Conservation (phyloP, 64 coral and sea anemone species). For the Pachyseris speciosa region DNA sequence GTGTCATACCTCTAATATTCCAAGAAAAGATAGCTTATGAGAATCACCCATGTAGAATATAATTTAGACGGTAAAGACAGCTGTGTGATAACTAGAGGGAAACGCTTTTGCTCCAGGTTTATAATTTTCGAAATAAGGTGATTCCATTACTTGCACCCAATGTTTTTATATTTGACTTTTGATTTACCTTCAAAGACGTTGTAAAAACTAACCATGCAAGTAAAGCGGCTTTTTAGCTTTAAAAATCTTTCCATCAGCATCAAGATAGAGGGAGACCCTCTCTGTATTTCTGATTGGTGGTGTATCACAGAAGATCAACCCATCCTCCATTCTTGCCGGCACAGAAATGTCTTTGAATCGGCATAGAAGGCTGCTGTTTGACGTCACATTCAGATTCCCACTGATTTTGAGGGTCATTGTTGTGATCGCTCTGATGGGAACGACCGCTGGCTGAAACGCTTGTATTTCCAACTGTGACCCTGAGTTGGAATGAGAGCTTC, state of each 20-base stretch:
- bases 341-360: slow-evolving; percentile 57
- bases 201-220: slow-evolving; percentile 66
- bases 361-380: slow-evolving; percentile 28
- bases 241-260: slow-evolving; percentile 66
- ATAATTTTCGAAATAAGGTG: no score
- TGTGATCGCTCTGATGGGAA: slow-evolving; percentile 51
- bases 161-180: no score
- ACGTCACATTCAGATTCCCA: slow-evolving; percentile 45
- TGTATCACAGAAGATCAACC: slow-evolving; percentile 42
- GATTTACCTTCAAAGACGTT: no score
- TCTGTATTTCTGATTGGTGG: slow-evolving; percentile 59
- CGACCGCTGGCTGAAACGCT: slow-evolving; percentile 67
- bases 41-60: no score
- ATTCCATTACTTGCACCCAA: no score
- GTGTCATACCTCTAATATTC: no score
- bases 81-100: no score
- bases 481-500: no score
- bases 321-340: slow-evolving; percentile 37
- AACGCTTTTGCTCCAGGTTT: no score
- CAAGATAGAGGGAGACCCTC: slow-evolving; percentile 54
- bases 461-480: slow-evolving; percentile 35
- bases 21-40: no score
- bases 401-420: slow-evolving; percentile 55
- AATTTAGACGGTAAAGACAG: no score
- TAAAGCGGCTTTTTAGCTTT: slow-evolving; percentile 74